A percentile compares a stretch with the other conserved stretches of the same genome.
Conservation (phyloP, 2,113 vertebrate genomes). For the Tragulus kanchil region DNA sequence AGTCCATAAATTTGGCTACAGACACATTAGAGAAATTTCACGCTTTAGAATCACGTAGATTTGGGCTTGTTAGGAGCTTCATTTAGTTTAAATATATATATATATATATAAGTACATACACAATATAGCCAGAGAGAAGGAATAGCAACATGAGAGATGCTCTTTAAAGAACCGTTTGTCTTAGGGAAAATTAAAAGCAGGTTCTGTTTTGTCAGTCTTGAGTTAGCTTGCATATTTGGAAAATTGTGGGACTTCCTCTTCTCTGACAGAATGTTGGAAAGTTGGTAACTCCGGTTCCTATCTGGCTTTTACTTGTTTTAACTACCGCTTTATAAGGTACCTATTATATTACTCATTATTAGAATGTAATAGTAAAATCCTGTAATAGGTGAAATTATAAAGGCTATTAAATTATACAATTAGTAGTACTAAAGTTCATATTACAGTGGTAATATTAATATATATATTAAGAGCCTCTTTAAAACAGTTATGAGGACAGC, state of each 20-base stretch:
- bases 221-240: not conserved
- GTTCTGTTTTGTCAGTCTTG: not conserved
- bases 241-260: not conserved
- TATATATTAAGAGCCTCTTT: not conserved
- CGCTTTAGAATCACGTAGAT: not conserved
- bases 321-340: constrained; percentile 12
- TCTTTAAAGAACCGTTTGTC: not conserved
- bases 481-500: constrained; percentile 32
- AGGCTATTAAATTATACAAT: constrained; percentile 31
- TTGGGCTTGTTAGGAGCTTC: not conserved
- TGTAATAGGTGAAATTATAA: constrained; percentile 19
- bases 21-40: not conserved
- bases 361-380: constrained; percentile 42
- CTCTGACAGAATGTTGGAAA: not conserved
- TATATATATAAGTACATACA: not conserved
- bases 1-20: not conserved
- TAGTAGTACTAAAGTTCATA: constrained; percentile 29
- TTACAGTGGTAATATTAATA: constrained; percentile 24
- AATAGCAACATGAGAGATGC: not conserved
- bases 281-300: not conserved
- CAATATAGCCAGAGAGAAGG: constrained; percentile 12
- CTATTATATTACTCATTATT: not conserved
- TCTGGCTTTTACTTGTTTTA: not conserved
- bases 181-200: constrained; percentile 41
- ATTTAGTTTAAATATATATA: not conserved